These are phyloP conservation scores for Liparis tanakae DNA, from an alignment of 2,797 vertebrate genomes.

Conservation along the genomic window DNA sequence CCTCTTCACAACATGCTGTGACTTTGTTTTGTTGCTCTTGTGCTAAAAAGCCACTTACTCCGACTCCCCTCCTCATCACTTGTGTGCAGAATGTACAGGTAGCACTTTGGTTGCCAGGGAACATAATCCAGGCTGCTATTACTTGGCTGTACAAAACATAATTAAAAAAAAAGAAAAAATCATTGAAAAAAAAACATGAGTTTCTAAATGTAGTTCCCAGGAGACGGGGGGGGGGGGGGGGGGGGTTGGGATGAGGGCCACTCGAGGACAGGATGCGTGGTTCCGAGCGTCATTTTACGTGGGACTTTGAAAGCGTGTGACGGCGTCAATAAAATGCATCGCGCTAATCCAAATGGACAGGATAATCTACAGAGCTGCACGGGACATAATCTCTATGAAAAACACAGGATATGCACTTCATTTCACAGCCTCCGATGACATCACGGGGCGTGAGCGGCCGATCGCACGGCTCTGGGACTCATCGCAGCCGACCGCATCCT, in stretches of 20 bases:
- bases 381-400: slow-evolving; percentile 42
- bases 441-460: not conserved
- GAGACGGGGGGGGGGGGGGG: not conserved
- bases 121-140: slow-evolving; percentile 51
- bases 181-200: not conserved
- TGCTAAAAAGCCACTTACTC: slow-evolving; percentile 1
- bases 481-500: slow-evolving; percentile 13
- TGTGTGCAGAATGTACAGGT: slow-evolving; percentile 18
- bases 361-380: slow-evolving; percentile 37
- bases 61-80: slow-evolving; percentile 1
- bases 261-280: not conserved
- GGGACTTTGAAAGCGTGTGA: slow-evolving; percentile 6
- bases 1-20: not conserved
- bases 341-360: slow-evolving; percentile 59
- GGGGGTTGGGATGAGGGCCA: slow-evolving; percentile 11
- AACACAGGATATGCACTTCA: slow-evolving; percentile 33
- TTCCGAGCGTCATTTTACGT: slow-evolving; percentile 15
- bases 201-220: slow-evolving; percentile 27
- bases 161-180: slow-evolving; percentile 49
- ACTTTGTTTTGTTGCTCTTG: slow-evolving; percentile 2
- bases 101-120: slow-evolving; percentile 25
- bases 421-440: slow-evolving; percentile 38
- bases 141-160: slow-evolving; percentile 20
- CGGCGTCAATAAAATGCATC: slow-evolving; percentile 36
- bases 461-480: not conserved